These are phyloP conservation scores for Diglossa cyanea DNA, from an alignment of 2,797 vertebrate genomes.

Conservation along the genomic window DNA sequence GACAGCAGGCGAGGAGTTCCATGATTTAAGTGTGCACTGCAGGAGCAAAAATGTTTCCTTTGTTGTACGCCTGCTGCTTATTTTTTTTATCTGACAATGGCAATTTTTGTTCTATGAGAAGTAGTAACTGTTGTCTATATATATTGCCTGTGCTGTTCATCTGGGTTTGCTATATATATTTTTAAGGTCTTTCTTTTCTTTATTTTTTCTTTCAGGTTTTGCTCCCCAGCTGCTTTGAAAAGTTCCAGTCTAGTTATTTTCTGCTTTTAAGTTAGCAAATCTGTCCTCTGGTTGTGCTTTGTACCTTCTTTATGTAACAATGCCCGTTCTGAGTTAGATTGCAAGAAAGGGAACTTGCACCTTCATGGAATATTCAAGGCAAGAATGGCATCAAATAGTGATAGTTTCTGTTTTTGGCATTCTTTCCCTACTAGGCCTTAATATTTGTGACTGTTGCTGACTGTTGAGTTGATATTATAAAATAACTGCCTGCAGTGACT, in stretches of 20 bases:
- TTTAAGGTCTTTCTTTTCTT: background rate
- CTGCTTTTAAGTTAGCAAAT: background rate
- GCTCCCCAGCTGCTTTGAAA: background rate
- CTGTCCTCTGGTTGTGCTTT: background rate
- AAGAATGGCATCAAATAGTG: background rate
- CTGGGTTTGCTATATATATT: background rate
- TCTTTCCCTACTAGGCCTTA: background rate
- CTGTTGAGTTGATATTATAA: background rate
- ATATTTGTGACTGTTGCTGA: background rate
- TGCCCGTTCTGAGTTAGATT: background rate
- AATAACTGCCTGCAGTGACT: background rate
- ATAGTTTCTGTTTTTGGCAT: background rate
- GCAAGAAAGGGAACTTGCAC: background rate
- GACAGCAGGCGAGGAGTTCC: fast-evolving
- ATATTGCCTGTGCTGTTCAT: background rate
- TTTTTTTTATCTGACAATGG: background rate
- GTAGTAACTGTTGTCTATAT: background rate
- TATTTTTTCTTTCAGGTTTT: background rate
- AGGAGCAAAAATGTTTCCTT: background rate
- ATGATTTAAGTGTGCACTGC: background rate
- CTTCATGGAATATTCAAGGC: background rate
- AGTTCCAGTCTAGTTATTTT: background rate
- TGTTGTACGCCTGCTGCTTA: background rate
- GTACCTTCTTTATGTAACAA: background rate
- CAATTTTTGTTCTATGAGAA: background rate